Evolutionary conservation across 2,797 vertebrate genomes (phyloP).

Genomic region (Mormyrops boulengeri): DNA sequence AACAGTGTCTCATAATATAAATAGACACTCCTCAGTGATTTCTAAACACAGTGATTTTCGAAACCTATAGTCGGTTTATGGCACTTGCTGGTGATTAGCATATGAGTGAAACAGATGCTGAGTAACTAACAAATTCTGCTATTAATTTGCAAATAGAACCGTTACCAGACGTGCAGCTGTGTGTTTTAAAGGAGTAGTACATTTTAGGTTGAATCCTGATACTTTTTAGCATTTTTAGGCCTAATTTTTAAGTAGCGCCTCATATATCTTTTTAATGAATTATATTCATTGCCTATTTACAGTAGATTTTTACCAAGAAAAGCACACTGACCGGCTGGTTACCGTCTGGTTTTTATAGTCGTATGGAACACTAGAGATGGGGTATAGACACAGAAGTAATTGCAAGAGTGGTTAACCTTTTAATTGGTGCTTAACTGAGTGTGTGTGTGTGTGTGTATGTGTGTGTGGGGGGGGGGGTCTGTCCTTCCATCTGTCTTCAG

Average conservation of each 20-base stretch:
- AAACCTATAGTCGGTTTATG: neutral
- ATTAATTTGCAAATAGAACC: neutral
- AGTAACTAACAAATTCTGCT: neutral
- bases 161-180: neutral
- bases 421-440: neutral
- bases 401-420: neutral
- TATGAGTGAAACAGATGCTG: neutral
- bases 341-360: neutral
- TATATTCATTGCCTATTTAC: neutral
- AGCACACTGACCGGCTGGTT: neutral
- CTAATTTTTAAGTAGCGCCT: neutral
- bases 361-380: neutral
- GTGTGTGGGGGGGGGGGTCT: neutral
- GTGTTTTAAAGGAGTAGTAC: neutral
- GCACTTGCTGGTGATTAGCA: neutral
- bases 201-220: neutral
- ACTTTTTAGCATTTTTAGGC: neutral
- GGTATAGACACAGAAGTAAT: neutral
- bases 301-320: neutral
- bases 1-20: conserved; percentile 8
- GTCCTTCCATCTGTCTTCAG: neutral
- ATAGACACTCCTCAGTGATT: neutral
- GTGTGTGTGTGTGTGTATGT: neutral
- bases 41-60: neutral
- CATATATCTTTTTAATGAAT: neutral